A percentile compares a stretch with the other conserved stretches of the same genome.
phyloP scores from a whole-genome alignment of 2,888 invertebrate genomes.

The Eulithis prunata region DNA sequence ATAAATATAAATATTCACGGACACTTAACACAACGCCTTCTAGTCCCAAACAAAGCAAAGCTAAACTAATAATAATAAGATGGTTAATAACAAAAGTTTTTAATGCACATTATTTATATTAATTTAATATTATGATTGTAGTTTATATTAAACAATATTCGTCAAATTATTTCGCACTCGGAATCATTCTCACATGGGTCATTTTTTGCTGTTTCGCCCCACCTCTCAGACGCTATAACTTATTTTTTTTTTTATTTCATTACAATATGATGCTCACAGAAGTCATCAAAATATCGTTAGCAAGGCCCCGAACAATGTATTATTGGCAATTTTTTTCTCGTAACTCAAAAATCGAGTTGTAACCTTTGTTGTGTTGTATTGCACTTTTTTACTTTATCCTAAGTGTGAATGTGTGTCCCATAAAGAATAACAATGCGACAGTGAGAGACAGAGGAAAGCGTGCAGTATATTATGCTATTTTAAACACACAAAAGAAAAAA shows the following conservation, averaged over 20 bases:
- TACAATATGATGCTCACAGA: constrained; percentile 61
- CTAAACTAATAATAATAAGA: too few relatives aligned
- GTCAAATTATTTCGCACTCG: constrained; percentile 12
- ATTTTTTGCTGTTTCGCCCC: constrained; percentile 41
- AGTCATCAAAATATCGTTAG: constrained; percentile 82
- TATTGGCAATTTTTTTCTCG: constrained; percentile 77
- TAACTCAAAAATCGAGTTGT: constrained; percentile 70
- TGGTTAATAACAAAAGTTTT: too few relatives aligned
- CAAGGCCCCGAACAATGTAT: constrained; percentile 59
- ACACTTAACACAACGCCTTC: too few relatives aligned
- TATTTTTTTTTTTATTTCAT: constrained; percentile 70
- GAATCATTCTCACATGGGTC: constrained; percentile 27
- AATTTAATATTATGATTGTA: too few relatives aligned
- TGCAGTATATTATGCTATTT: constrained; percentile 10
- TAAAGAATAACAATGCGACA: constrained; percentile 42
- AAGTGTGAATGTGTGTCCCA: constrained; percentile 53
- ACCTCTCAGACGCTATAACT: constrained; percentile 55
- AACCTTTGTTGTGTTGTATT: constrained; percentile 60
- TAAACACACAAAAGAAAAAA: too few relatives aligned
- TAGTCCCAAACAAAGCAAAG: too few relatives aligned
- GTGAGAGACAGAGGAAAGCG: constrained; percentile 53
- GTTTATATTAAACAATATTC: constrained; percentile 15
- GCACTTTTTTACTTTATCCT: constrained; percentile 43
- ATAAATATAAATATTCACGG: too few relatives aligned
- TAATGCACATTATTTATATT: too few relatives aligned